phyloP scores from a whole-genome alignment of 2,888 invertebrate genomes.

The Sphaeridia pumilis region DNA sequence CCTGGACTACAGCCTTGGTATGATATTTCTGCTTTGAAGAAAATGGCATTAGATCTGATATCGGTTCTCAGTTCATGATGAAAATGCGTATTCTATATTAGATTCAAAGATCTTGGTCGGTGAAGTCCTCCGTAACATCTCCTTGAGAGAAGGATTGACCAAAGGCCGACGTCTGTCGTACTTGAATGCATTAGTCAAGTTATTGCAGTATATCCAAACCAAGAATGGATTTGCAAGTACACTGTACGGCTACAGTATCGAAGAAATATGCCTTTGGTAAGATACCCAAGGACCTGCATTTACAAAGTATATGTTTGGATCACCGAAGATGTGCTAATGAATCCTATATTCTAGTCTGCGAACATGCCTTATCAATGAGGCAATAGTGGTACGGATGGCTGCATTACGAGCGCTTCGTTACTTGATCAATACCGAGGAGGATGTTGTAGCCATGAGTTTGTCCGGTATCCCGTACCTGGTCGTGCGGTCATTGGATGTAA shows the following conservation, averaged over 20 bases:
- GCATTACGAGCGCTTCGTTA: conserved; percentile 77
- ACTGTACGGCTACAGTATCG: conserved; percentile 56
- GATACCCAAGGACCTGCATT: neutral
- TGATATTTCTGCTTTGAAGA: no score
- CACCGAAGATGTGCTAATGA: neutral
- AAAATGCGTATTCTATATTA: neutral
- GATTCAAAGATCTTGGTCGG: conserved; percentile 46
- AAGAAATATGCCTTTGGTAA: conserved; percentile 73
- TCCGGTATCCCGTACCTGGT: conserved; percentile 74
- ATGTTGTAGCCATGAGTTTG: conserved; percentile 58
- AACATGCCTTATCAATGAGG: conserved; percentile 69
- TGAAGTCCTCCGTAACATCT: conserved; percentile 51
- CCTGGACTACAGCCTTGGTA: conserved; percentile 26
- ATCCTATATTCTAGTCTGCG: conserved; percentile 55
- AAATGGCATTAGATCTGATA: no score
- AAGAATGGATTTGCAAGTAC: conserved; percentile 7
- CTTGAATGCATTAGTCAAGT: conserved; percentile 75
- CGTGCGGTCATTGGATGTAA: conserved; percentile 76
- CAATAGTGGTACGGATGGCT: conserved; percentile 79
- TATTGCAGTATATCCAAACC: conserved; percentile 42
- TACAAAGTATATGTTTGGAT: neutral
- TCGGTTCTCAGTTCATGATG: no score
- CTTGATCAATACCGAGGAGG: conserved; percentile 61
- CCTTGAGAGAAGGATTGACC: conserved; percentile 52
- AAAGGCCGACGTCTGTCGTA: conserved; percentile 72